phyloP scores from a whole-genome alignment of 2,888 invertebrate genomes.

The Eupelmus urozonus region DNA sequence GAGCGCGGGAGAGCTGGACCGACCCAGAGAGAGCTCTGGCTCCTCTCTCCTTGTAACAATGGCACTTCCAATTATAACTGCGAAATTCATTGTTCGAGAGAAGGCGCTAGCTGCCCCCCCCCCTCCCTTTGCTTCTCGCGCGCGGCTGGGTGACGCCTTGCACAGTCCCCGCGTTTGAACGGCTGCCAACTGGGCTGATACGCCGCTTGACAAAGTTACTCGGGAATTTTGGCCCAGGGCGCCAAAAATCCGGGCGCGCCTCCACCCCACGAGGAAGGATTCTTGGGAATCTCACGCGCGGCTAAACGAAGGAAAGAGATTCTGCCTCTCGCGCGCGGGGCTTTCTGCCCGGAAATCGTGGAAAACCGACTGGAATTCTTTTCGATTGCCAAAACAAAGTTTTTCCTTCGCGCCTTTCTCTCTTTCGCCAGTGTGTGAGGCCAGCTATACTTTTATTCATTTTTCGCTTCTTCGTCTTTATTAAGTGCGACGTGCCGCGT shows the following conservation, averaged over 20 bases:
- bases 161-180: constrained; percentile 62
- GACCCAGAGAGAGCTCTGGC: constrained; percentile 9
- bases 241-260: constrained; percentile 64
- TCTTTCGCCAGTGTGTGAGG: neutral
- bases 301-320: constrained; percentile 35
- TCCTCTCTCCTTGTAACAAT: constrained; percentile 63
- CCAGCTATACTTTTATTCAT: neutral
- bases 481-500: constrained; percentile 20
- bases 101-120: neutral
- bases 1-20: too few species aligned
- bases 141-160: constrained; percentile 28
- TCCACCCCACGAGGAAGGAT: constrained; percentile 10
- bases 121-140: constrained; percentile 18
- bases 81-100: constrained; percentile 71
- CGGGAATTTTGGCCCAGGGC: constrained; percentile 58
- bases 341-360: constrained; percentile 36
- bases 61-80: constrained; percentile 74
- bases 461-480: constrained; percentile 28
- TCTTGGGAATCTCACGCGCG: constrained; percentile 54
- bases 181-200: constrained; percentile 67
- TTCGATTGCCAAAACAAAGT: constrained; percentile 50
- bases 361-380: constrained; percentile 56
- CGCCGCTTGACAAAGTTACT: constrained; percentile 57
- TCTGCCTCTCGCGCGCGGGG: constrained; percentile 13
- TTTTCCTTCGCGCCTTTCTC: neutral